Evolutionary conservation across 1,140 invertebrate species (phyloP), one percentile per base, ranked within the genome.

Genomic region (Stenopsyche tienmushanensis): DNA sequence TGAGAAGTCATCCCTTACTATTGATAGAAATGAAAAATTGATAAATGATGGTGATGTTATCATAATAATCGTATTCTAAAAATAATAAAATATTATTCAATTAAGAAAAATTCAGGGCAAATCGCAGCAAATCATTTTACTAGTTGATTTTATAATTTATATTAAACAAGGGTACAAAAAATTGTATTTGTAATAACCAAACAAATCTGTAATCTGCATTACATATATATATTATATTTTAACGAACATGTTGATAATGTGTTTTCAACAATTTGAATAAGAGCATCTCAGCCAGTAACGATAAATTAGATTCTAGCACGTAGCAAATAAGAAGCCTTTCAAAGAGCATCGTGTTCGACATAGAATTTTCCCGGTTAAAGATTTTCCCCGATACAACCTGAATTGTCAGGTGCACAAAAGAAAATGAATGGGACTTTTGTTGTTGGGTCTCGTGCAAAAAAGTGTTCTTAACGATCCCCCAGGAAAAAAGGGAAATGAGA

Each of bases 351-450:
- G 42, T 42, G 54, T 57, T 24, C 15, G 24, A 42, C 54, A 57
- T 39, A 29, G 29, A 18, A 17, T 3, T 55, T 34, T 15, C 24
- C 52, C 52, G 49, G 49, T n/a, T 25, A 49, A 17, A 17, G 29
- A 55, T 42, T 57, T 57, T 60, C 42, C 5, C 53, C 34, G 54
- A 41, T 23, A 57, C 54, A 57, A 57, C 41, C 57, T 47, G 44
- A 49, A 60, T 60, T 60, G 57, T 60, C 57, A 60, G 57, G 44
- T 47, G 25, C 57, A 60, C 57, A 60, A 60, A 47, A 25, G 57
- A 47, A 60, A 60, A 60, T 60, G 57, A 60, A 60, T 60, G 23
- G 57, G 44, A 60, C 42, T 47, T 60, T 60, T 47, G 42, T 57
- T 57, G 54, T 5, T 18, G 21, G 44, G 44, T 21, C 41, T 41